phyloP scores from a whole-genome alignment of 2,797 vertebrate species.

The Leontopithecus rosalia region DNA sequence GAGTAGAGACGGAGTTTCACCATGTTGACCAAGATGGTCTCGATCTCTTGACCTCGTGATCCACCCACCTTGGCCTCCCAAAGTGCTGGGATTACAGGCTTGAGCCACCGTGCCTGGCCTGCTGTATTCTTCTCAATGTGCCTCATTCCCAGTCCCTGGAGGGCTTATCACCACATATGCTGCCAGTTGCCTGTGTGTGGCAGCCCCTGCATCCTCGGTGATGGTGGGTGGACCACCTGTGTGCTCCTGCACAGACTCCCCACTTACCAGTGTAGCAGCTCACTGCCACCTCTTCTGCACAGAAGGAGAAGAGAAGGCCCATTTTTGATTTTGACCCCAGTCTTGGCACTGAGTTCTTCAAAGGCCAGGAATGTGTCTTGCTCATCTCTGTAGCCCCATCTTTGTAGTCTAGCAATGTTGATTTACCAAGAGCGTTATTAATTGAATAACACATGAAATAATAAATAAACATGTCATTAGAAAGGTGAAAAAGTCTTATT shows the following conservation, averaged over 20 bases:
- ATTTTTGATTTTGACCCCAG: not conserved
- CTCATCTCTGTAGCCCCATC: not conserved
- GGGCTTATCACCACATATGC: accelerated
- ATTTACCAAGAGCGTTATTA: not conserved
- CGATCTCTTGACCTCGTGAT: no score
- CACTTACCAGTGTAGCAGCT: not conserved
- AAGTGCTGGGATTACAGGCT: no score
- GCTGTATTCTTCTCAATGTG: accelerated
- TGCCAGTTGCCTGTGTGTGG: not conserved
- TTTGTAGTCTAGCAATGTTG: not conserved
- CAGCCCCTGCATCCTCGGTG: not conserved
- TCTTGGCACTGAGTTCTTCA: not conserved
- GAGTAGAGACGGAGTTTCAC: no score
- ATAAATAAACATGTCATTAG: not conserved
- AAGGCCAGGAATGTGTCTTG: not conserved
- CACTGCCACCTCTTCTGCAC: not conserved
- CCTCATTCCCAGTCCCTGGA: no score
- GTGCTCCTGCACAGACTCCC: not conserved
- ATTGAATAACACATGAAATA: not conserved
- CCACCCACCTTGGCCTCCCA: no score
- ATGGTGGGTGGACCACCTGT: not conserved
- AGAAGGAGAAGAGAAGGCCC: not conserved
- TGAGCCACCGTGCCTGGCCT: no score
- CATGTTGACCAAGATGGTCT: no score
- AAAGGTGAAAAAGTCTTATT: not conserved